A percentile compares a stretch with the other conserved stretches of the same genome.
Conservation (phyloP, 2,888 invertebrate genomes). For the Microchrysa polita region DNA sequence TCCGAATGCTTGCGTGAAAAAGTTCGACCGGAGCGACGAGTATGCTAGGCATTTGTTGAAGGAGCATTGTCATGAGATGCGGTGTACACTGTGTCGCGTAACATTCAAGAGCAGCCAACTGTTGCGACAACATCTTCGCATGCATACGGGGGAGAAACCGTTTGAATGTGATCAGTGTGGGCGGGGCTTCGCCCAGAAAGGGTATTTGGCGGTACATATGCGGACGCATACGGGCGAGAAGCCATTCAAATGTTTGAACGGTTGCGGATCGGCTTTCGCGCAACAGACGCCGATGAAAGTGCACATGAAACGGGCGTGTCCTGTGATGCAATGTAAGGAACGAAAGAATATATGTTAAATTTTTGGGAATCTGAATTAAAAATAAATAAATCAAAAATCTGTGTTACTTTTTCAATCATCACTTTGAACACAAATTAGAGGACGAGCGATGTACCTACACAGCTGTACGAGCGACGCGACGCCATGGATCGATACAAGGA, state of each 20-base stretch:
- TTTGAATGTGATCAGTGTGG: slow-evolving; percentile 64
- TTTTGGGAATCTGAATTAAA: no score
- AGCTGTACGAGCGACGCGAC: no score
- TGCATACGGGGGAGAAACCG: slow-evolving; percentile 62
- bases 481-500: no score
- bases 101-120: slow-evolving; percentile 8
- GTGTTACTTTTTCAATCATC: no score
- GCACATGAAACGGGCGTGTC: slow-evolving; percentile 30
- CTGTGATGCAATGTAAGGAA: no score
- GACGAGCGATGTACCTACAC: no score
- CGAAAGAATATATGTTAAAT: no score
- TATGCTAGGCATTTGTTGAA: slow-evolving; percentile 21
- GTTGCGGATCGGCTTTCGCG: slow-evolving; percentile 59
- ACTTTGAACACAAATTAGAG: no score
- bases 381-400: no score
- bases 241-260: slow-evolving; percentile 64
- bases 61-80: slow-evolving; percentile 9
- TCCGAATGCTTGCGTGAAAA: slow-evolving; percentile 12
- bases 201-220: slow-evolving; percentile 64
- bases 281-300: slow-evolving; percentile 18
- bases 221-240: slow-evolving; percentile 62
- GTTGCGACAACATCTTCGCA: slow-evolving; percentile 43
- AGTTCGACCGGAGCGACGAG: slow-evolving; percentile 3
- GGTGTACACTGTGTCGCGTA: slow-evolving; percentile 35
- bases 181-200: slow-evolving; percentile 64